phyloP scores from a whole-genome alignment of 2,113 vertebrate genomes.

The Mola mola region DNA sequence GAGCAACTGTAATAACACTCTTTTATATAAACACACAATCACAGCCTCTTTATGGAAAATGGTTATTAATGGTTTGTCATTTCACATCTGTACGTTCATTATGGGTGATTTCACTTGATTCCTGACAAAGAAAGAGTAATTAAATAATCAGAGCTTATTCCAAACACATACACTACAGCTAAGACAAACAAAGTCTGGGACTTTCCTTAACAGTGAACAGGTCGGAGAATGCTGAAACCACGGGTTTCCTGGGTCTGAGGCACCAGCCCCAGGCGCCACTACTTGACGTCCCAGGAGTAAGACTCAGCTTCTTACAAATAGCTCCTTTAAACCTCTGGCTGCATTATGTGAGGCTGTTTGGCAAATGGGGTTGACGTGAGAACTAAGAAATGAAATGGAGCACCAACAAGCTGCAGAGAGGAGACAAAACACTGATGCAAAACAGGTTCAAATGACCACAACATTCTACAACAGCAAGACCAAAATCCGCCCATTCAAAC shows the following conservation, averaged over 20 bases:
- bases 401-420: constrained; percentile 32
- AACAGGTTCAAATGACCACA: constrained; percentile 38
- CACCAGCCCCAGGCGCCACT: no score
- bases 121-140: background rate
- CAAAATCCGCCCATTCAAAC: constrained; percentile 22
- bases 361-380: constrained; percentile 25
- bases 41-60: no score
- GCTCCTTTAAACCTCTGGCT: constrained; percentile 37
- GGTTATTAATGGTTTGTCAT: background rate
- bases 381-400: constrained; percentile 29
- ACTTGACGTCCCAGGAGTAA: no score
- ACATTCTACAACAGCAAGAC: constrained; percentile 32
- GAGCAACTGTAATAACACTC: no score
- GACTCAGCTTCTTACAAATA: no score
- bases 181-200: background rate
- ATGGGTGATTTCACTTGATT: background rate
- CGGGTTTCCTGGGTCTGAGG: no score
- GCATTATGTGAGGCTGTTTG: constrained; percentile 51
- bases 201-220: constrained; percentile 33
- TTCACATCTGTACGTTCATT: background rate
- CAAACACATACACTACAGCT: background rate
- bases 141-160: background rate
- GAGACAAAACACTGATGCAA: constrained; percentile 60
- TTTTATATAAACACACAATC: no score
- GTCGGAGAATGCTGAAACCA: no score